Evolutionary conservation across 2,888 invertebrate species (phyloP).

Genomic region (Sesia apiformis): DNA sequence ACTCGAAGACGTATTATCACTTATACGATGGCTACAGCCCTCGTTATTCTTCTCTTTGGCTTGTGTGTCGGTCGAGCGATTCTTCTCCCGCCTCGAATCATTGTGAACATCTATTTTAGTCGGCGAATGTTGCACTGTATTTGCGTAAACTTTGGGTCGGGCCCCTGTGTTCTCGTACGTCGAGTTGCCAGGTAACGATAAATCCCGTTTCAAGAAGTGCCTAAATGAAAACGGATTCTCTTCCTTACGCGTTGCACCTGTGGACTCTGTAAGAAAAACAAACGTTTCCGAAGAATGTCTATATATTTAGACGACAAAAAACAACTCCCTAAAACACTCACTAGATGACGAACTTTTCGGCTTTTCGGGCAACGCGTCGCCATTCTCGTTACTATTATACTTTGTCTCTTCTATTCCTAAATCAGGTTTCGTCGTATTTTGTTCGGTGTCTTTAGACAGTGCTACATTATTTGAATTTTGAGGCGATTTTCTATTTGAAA

Average conservation of each 20-base stretch:
- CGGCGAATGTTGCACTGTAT: constrained; percentile 65
- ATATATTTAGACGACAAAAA: constrained; percentile 60
- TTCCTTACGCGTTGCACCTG: constrained; percentile 72
- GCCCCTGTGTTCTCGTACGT: constrained; percentile 83
- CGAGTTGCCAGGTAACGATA: constrained; percentile 65
- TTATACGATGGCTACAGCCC: constrained; percentile 34
- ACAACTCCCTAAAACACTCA: constrained; percentile 62
- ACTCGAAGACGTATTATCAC: constrained; percentile 57
- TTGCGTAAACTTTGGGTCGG: constrained; percentile 81
- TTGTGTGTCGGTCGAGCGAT: constrained; percentile 39
- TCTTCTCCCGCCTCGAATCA: constrained; percentile 47
- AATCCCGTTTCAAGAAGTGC: constrained; percentile 84
- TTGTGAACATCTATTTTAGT: constrained; percentile 49
- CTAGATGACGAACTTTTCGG: constrained; percentile 59
- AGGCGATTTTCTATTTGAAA: constrained; percentile 63
- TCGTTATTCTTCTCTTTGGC: constrained; percentile 53
- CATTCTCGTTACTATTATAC: constrained; percentile 57
- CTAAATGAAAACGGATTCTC: constrained; percentile 90
- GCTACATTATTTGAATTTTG: constrained; percentile 58
- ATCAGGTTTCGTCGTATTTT: constrained; percentile 56
- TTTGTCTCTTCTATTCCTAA: constrained; percentile 67
- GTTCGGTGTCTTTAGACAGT: constrained; percentile 50
- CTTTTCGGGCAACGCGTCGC: constrained; percentile 43
- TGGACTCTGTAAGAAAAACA: constrained; percentile 52
- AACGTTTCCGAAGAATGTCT: constrained; percentile 34